Conservation (phyloP, 1,140 invertebrate genomes). For the Trichonephila inaurata region DNA sequence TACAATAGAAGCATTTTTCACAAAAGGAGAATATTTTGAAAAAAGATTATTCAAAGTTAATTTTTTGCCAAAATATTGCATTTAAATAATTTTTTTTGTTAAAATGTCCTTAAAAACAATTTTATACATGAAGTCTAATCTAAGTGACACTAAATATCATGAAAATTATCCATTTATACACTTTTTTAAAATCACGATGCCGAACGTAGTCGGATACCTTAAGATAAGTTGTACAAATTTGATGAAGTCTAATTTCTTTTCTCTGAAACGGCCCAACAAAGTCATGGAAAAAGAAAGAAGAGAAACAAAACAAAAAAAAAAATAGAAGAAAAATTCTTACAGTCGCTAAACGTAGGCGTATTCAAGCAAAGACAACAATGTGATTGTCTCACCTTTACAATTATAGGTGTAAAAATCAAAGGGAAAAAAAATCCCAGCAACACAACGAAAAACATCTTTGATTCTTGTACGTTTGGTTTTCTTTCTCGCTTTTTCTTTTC, state of each 20-base stretch:
- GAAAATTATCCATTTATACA: no score
- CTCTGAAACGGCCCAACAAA: background rate
- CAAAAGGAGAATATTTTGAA: no score
- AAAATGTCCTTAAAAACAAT: no score
- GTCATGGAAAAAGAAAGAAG: background rate
- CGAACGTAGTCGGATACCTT: no score
- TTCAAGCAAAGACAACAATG: slow-evolving; percentile 33
- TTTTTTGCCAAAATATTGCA: no score
- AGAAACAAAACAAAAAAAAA: background rate
- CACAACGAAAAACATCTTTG: slow-evolving; percentile 40
- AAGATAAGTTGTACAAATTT: background rate
- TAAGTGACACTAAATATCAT: no score
- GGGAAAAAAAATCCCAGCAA: slow-evolving; percentile 12
- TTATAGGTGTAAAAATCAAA: slow-evolving; percentile 70
- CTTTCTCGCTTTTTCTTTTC: background rate
- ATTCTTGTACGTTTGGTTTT: slow-evolving; percentile 14
- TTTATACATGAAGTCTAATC: no score
- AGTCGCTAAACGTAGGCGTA: slow-evolving; percentile 27
- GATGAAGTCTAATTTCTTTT: background rate
- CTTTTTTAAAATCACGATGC: no score
- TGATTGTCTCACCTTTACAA: slow-evolving; percentile 57
- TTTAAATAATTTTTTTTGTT: no score
- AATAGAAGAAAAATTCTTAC: background rate
- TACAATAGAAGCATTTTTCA: no score
- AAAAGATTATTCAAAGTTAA: no score